Evolutionary conservation across 2,888 invertebrate genomes (phyloP).

Genomic region (Acanthoscelides obtectus): DNA sequence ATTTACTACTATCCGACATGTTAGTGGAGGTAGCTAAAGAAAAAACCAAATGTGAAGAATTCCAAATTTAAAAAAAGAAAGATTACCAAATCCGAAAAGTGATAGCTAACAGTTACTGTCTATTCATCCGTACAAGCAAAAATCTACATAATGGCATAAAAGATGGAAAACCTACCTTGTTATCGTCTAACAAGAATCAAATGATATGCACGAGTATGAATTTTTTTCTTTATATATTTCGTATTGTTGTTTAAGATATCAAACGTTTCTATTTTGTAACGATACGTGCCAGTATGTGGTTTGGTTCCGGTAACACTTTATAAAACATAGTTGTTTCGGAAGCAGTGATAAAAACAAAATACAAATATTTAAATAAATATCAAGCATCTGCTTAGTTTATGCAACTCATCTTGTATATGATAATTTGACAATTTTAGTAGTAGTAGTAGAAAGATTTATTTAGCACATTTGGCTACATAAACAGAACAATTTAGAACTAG

Average conservation of each 20-base stretch:
- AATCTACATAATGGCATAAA: not conserved
- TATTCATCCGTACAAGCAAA: not conserved
- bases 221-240: constrained; percentile 21
- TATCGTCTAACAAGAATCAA: constrained; percentile 19
- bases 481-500: too few species aligned
- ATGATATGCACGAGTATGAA: constrained; percentile 18
- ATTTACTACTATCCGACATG: too few species aligned
- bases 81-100: too few species aligned
- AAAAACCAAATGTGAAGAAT: too few species aligned
- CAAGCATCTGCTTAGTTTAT: not conserved
- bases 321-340: not conserved
- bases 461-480: too few species aligned
- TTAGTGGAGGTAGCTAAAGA: too few species aligned
- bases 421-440: not conserved
- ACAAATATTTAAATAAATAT: not conserved
- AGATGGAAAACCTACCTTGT: not conserved
- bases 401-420: not conserved
- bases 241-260: constrained; percentile 4
- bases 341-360: not conserved
- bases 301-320: not conserved
- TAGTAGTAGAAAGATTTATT: too few species aligned
- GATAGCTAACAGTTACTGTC: not conserved
- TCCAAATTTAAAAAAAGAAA: too few species aligned
- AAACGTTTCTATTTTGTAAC: not conserved
- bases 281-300: not conserved